These are phyloP conservation scores for Acestrorhynchus altus DNA, from an alignment of 2,797 vertebrate species.

Conservation along the genomic window DNA sequence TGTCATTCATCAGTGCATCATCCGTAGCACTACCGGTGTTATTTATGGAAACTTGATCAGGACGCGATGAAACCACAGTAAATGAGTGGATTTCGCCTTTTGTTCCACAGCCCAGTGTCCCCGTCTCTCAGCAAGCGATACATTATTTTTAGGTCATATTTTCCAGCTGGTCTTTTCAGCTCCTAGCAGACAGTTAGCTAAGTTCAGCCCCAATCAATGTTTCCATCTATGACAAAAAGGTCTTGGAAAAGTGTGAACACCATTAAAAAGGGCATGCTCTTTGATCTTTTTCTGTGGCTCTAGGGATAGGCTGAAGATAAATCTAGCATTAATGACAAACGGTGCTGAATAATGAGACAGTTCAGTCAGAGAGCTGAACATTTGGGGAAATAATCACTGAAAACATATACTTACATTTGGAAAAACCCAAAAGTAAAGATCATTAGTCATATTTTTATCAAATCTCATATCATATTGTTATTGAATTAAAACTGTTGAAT, in stretches of 20 bases:
- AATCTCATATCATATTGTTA: no score
- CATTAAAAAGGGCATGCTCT: constrained; percentile 56
- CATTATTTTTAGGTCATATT: constrained; percentile 69
- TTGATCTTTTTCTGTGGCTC: constrained; percentile 60
- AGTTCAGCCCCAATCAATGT: constrained; percentile 64
- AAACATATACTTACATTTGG: no score
- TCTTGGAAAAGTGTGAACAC: constrained; percentile 34
- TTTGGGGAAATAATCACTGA: not conserved
- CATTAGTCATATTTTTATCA: no score
- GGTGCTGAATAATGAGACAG: not conserved
- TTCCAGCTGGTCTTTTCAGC: constrained; percentile 71
- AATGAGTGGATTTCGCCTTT: constrained; percentile 60
- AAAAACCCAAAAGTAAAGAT: not conserved
- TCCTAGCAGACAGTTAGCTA: constrained; percentile 57
- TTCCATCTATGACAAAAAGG: constrained; percentile 58
- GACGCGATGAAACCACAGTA: constrained; percentile 73
- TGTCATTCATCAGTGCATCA: constrained; percentile 70
- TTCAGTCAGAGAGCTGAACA: not conserved
- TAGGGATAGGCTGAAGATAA: not conserved
- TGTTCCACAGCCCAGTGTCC: constrained; percentile 26
- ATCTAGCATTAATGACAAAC: not conserved
- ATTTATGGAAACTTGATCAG: constrained; percentile 73
- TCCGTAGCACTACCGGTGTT: constrained; percentile 65
- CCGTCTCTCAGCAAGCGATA: constrained; percentile 52
- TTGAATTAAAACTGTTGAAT: no score